Conservation (phyloP, 2,113 vertebrate genomes). For the Gallinago undulata region DNA sequence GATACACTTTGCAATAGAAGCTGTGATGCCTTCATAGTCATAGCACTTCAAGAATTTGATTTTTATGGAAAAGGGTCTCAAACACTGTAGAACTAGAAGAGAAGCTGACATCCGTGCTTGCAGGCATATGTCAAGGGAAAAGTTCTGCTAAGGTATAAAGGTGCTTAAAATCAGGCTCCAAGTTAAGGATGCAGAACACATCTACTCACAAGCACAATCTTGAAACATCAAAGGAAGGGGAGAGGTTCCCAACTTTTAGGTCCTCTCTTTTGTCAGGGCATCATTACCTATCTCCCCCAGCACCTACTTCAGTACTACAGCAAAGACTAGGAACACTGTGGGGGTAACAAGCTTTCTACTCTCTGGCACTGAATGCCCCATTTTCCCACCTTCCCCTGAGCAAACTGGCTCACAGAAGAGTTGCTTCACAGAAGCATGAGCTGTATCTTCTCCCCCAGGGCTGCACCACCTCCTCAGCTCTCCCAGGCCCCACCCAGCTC, state of each 20-base stretch:
- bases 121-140: neutral
- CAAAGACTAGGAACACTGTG: neutral
- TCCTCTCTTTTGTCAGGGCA: neutral
- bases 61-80: neutral
- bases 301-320: neutral
- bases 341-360: neutral
- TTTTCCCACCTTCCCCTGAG: neutral
- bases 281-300: neutral
- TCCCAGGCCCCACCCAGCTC: conserved; percentile 5
- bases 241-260: neutral
- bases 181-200: rapidly evolving
- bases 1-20: neutral
- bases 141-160: neutral
- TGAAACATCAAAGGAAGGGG: neutral
- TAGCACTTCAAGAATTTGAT: neutral
- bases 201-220: neutral
- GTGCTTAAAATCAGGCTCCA: neutral
- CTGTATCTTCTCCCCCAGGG: neutral
- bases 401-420: neutral
- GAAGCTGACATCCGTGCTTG: neutral
- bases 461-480: neutral
- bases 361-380: neutral
- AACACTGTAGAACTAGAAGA: neutral
- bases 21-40: neutral
- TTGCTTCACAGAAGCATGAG: neutral